Conservation (phyloP, 2,797 vertebrate genomes). For the Vireo griseus region DNA sequence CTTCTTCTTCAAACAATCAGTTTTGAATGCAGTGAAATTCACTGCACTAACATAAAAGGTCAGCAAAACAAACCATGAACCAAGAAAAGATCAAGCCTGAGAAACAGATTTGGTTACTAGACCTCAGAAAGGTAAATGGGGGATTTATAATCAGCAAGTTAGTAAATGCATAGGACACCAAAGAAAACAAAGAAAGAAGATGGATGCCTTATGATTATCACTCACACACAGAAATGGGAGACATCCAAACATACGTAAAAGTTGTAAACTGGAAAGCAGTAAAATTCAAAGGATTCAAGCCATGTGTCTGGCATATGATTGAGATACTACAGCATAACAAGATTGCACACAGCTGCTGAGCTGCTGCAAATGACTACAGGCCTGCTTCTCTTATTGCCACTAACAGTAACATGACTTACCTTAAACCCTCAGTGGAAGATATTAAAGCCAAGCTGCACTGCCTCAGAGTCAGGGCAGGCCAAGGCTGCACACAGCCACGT, state of each 20-base stretch:
- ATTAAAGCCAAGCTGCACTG: background rate
- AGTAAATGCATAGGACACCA: background rate
- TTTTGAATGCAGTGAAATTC: background rate
- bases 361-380: background rate
- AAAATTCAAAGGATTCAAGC: background rate
- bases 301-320: fast-evolving
- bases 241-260: background rate
- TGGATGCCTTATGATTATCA: background rate
- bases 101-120: background rate
- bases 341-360: background rate
- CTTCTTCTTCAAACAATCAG: background rate
- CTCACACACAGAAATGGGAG: background rate
- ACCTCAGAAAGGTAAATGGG: background rate
- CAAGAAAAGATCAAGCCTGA: background rate
- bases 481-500: background rate
- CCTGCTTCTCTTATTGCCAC: background rate
- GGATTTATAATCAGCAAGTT: background rate
- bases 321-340: background rate
- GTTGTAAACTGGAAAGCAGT: background rate
- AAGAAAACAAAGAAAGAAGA: background rate
- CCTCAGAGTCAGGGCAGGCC: background rate
- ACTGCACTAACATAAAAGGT: background rate
- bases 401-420: background rate
- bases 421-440: background rate
- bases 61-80: background rate